phyloP scores from a whole-genome alignment of 2,888 invertebrate genomes.

The Oasisia sp. region DNA sequence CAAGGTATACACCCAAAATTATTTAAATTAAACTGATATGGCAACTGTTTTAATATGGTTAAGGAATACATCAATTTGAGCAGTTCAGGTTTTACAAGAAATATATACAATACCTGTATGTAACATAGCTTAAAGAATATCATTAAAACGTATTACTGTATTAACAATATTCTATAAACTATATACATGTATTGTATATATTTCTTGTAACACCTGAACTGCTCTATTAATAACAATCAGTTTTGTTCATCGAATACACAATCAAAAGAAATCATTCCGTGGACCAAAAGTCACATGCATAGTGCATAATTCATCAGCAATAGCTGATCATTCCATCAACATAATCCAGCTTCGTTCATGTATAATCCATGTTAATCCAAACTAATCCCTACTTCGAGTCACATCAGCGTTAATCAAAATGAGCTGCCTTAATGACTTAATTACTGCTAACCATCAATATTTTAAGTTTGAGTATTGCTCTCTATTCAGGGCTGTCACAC shows the following conservation, averaged over 20 bases:
- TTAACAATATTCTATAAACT: too few species aligned
- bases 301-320: neutral
- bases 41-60: too few species aligned
- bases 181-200: neutral
- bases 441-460: neutral
- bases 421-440: neutral
- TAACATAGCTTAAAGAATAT: too few species aligned
- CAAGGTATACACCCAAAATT: too few species aligned
- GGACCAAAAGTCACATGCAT: neutral
- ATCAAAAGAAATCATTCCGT: neutral
- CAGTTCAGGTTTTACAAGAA: neutral
- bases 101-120: neutral
- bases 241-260: neutral
- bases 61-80: too few species aligned
- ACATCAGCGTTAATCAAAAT: neutral
- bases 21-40: too few species aligned
- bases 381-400: neutral
- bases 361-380: slow-evolving; percentile 13
- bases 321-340: neutral
- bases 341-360: neutral
- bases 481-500: neutral
- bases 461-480: neutral
- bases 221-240: neutral
- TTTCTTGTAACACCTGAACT: neutral
- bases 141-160: too few species aligned